These are phyloP conservation scores for Spodoptera litura DNA, from an alignment of 1,140 invertebrate species.

Conservation along the genomic window DNA sequence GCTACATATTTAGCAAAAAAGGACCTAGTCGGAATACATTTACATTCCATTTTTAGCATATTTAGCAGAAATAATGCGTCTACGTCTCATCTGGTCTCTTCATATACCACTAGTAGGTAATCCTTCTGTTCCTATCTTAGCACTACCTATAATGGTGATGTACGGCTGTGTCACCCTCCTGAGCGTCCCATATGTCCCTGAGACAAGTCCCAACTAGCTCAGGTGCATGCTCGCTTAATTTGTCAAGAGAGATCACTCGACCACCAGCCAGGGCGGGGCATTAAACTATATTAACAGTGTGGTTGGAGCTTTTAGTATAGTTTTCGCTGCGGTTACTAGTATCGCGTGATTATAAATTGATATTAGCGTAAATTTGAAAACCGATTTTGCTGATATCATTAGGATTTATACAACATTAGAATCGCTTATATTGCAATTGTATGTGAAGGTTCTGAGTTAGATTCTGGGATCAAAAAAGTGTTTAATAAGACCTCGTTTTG, in stretches of 20 bases:
- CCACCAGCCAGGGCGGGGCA: background rate
- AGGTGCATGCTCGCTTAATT: conserved; percentile 45
- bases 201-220: conserved; percentile 34
- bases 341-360: background rate
- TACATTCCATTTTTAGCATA: background rate
- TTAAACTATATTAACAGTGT: background rate
- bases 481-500: no score
- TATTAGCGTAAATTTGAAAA: no score
- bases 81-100: background rate
- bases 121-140: conserved; percentile 5
- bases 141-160: conserved; percentile 22
- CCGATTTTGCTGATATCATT: no score
- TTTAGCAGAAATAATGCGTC: background rate
- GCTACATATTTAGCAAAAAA: no score
- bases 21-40: background rate
- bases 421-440: no score
- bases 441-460: no score
- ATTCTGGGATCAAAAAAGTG: no score
- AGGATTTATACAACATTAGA: no score
- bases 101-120: background rate
- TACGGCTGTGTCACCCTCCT: conserved; percentile 20
- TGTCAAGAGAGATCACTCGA: conserved; percentile 39
- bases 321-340: background rate
- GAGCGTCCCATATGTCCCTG: conserved; percentile 38
- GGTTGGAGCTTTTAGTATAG: background rate